Evolutionary conservation across 2,113 vertebrate species (phyloP).

Genomic region (Psilopsiagon aymara): DNA sequence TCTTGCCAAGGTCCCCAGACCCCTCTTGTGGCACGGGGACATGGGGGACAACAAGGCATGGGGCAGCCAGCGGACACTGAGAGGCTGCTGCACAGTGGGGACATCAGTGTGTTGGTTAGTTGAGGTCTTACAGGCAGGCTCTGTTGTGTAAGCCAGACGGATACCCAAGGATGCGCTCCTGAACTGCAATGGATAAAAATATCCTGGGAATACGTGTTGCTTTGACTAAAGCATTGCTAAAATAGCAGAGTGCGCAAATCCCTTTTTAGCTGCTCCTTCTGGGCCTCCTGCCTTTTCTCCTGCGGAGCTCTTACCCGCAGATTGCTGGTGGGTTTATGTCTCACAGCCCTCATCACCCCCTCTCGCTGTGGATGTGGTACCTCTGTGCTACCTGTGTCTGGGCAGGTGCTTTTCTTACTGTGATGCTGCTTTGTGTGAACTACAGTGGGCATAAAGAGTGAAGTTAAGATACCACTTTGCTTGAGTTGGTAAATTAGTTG

Average conservation of each 20-base stretch:
- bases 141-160: background rate
- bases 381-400: rapidly evolving
- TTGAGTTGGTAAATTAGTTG: background rate
- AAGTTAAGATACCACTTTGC: background rate
- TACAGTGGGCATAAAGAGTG: background rate
- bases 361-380: rapidly evolving
- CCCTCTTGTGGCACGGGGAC: rapidly evolving
- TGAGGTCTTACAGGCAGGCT: background rate
- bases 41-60: rapidly evolving
- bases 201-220: background rate
- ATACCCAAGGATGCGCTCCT: background rate
- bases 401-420: background rate
- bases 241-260: background rate
- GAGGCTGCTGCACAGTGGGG: background rate
- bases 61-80: background rate
- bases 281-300: background rate
- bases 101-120: rapidly evolving
- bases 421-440: background rate
- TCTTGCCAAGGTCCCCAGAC: background rate
- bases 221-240: slow-evolving; percentile 22
- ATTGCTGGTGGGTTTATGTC: rapidly evolving
- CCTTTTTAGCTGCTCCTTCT: background rate
- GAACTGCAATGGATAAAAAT: slow-evolving; percentile 24
- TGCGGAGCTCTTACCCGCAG: background rate
- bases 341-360: background rate